These are phyloP conservation scores for Phalacrocorax pelagicus DNA, from an alignment of 2,113 vertebrate species.

Conservation along the genomic window DNA sequence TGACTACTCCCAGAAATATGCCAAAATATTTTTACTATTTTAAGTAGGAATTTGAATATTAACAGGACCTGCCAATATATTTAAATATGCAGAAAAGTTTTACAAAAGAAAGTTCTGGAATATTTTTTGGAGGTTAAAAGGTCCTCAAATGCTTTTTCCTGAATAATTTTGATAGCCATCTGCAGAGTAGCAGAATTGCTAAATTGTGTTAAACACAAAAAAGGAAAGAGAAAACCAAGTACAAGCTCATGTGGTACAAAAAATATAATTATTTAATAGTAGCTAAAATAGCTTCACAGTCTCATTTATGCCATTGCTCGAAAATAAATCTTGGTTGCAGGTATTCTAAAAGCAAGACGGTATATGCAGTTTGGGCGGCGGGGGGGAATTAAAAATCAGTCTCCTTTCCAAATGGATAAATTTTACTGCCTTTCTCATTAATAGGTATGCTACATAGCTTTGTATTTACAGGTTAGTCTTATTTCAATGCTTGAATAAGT, in stretches of 20 bases:
- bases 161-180: slow-evolving; percentile 19
- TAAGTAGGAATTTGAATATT: slow-evolving; percentile 35
- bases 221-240: neutral
- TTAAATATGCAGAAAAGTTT: neutral
- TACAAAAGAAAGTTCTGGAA: neutral
- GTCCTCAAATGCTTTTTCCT: neutral
- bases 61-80: neutral
- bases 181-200: neutral
- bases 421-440: neutral
- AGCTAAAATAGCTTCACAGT: neutral
- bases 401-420: neutral
- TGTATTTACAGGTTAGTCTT: neutral
- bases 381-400: neutral
- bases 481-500: neutral
- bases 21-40: slow-evolving; percentile 64
- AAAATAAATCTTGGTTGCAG: neutral
- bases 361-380: neutral
- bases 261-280: neutral
- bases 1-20: slow-evolving; percentile 64
- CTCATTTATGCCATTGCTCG: neutral
- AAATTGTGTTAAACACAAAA: neutral
- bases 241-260: neutral
- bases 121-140: slow-evolving; percentile 29
- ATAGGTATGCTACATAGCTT: neutral
- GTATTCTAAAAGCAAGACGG: neutral